phyloP scores from a whole-genome alignment of 2,888 invertebrate species.

The Microctonus aethiopoides region DNA sequence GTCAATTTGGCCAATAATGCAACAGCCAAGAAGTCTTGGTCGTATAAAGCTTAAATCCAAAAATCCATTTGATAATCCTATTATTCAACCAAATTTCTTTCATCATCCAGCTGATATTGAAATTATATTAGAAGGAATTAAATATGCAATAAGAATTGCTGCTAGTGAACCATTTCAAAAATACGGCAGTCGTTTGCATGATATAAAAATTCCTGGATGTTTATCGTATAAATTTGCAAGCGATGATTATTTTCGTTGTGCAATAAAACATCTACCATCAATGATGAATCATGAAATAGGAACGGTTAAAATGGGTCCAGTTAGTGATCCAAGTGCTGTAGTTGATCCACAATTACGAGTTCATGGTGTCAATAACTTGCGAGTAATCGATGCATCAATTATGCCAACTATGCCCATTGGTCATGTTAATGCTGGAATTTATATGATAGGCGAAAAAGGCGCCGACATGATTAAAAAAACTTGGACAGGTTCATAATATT shows the following conservation, averaged over 20 bases:
- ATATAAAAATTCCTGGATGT: conserved; percentile 72
- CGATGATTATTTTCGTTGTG: conserved; percentile 76
- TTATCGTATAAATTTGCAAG: conserved; percentile 66
- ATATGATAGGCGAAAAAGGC: conserved; percentile 74
- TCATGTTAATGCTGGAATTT: conserved; percentile 71
- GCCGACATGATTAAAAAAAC: conserved; percentile 70
- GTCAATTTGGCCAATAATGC: conserved; percentile 76
- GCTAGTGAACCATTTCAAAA: conserved; percentile 68
- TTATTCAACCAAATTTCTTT: conserved; percentile 85
- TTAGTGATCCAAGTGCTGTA: conserved; percentile 69
- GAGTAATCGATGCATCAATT: conserved; percentile 72
- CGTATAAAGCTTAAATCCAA: conserved; percentile 75
- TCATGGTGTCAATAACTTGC: conserved; percentile 68
- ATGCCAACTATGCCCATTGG: conserved; percentile 73
- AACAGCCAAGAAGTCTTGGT: conserved; percentile 80
- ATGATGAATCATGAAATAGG: conserved; percentile 75
- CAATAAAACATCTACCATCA: conserved; percentile 71
- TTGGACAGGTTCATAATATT: conserved; percentile 61
- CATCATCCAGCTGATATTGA: conserved; percentile 70
- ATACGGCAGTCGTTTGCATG: conserved; percentile 65
- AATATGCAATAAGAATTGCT: conserved; percentile 70
- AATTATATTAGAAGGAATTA: conserved; percentile 68
- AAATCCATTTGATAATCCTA: conserved; percentile 78
- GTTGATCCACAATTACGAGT: conserved; percentile 71
- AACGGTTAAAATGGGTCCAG: conserved; percentile 72